Base-by-base conservation (phyloP, 2,113 vertebrate genomes). In the Scomber japonicus region DNA sequence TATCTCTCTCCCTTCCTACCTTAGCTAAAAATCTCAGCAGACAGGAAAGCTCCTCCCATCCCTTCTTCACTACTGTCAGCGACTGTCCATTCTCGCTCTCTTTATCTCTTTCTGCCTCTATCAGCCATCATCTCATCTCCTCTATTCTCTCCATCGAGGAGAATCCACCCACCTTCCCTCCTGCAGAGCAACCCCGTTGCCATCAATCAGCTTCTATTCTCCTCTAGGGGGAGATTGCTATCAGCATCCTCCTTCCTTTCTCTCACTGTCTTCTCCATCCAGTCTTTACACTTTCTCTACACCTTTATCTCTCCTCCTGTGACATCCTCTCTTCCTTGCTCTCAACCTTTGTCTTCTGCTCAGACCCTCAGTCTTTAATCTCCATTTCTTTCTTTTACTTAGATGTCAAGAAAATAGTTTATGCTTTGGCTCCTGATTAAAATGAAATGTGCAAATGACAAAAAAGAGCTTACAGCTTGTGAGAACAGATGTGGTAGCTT, bases 171-270 rank as follows among this genome's bases (percentile, higher is more conserved):
- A 83, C 83, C 75, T 80, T 78, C 72, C 83, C 79, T 82, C 90
- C 83, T 46, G 71, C 83, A 63, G 84, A 85, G 86, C 83, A 84
- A 88, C 85, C 85, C 86, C 87, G 81, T 85, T 62, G 89, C 90
- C 92, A 94, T 94, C 93, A 92, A 91, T 94, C 93, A 94, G 86
- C 86, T 80, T 68, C 87, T 57, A 74, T 89, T 91, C 91, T 93
- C 82, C 86, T 90, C 87, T 51, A 72, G 74, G 86, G 82, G 79
- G 74, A 89, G 91, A 92, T 91, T 74, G 80, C 84, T 88, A 94
- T 93, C 92, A 88, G 79, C 71, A 73, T 64, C 82, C 87, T 90
- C 79, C 82, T 87, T 88, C 82, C 75, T 81, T 82, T 84, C 87
- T 85, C 81, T 84, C 78, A 74, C 82, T 86, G 76, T 92, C 91